These are phyloP conservation scores for Hestina assimilis DNA, from an alignment of 1,140 invertebrate species.

Conservation along the genomic window DNA sequence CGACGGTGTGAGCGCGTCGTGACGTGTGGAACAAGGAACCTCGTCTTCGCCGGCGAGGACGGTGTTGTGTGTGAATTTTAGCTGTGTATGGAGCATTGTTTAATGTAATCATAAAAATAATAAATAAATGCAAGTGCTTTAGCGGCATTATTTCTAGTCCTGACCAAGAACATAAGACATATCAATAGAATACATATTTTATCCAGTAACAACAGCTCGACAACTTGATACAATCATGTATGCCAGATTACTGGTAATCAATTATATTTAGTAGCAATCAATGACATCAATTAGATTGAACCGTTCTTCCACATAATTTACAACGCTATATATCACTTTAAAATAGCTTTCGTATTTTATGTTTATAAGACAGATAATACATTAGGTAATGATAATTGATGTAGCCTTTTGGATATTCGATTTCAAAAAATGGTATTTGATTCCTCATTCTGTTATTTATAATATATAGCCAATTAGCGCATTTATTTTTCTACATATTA, in stretches of 20 bases:
- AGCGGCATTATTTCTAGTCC: not conserved
- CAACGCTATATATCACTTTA: not conserved
- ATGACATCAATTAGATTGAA: not conserved
- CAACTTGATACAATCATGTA: not conserved
- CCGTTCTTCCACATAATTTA: not conserved
- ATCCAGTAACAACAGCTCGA: slow-evolving; percentile 1
- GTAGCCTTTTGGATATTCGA: too few relatives aligned
- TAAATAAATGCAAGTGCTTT: not conserved
- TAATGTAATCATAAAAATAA: too few relatives aligned
- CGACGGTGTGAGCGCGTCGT: too few relatives aligned
- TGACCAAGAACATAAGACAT: not conserved
- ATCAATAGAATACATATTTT: not conserved
- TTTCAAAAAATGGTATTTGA: too few relatives aligned
- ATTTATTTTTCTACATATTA: too few relatives aligned
- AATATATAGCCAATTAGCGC: not conserved
- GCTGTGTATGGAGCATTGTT: too few relatives aligned
- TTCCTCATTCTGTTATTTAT: too few relatives aligned
- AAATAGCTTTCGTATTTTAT: too few relatives aligned
- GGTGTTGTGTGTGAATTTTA: too few relatives aligned
- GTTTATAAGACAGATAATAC: not conserved
- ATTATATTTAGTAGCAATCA: slow-evolving; percentile 13
- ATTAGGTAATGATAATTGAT: not conserved
- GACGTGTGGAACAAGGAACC: too few relatives aligned
- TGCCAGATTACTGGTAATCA: slow-evolving; percentile 5
- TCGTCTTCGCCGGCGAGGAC: too few relatives aligned